Evolutionary conservation across 1,140 invertebrate genomes (phyloP), one percentile per base, ranked within the genome.

Genomic region (Heliconius hewitsoni): DNA sequence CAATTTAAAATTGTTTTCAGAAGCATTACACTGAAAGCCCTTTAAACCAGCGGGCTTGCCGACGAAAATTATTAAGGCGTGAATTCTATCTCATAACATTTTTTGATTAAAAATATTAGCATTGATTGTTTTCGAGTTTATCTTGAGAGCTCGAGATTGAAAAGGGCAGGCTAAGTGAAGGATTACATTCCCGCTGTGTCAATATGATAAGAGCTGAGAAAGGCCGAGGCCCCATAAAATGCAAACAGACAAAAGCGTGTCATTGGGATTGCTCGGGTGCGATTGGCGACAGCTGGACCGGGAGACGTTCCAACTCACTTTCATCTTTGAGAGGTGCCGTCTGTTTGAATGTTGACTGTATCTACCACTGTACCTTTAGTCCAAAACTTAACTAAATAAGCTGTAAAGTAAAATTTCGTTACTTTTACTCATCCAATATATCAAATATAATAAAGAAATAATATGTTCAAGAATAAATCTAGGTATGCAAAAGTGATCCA

Each of bases 171-270:
- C 82, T 83, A 89, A 91, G 89, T 89, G 87, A 91, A 87, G 85
- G 88, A 89, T 91, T 93, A 90, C 86, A 89, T 82, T 78, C 84
- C 83, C 86, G 87, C 89, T 91, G 90, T 86, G 89, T 90, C 89
- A 91, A 92, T 90, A 90, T 85, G 92, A 93, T 93, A 93, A 93
- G 89, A 86, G 83, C 88, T 83, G 85, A 81, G 85, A 90, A 90
- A 88, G 86, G 86, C 74, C 86, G 80, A 77, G 42, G 82, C 80
- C 82, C 81, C 85, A 89, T 89, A 89, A 90, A 92, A 90, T 88
- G 87, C 86, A 89, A 90, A 92, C 89, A 88, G 85, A 90, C 90
- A 91, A 89, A 90, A 85, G 84, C 83, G 78, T 81, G 82, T 77
- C 77, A 76, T 72, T 81, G 83, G 88, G 86, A 88, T 89, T 88